Evolutionary conservation across 2,113 vertebrate genomes (phyloP).

Genomic region (Alces alces): DNA sequence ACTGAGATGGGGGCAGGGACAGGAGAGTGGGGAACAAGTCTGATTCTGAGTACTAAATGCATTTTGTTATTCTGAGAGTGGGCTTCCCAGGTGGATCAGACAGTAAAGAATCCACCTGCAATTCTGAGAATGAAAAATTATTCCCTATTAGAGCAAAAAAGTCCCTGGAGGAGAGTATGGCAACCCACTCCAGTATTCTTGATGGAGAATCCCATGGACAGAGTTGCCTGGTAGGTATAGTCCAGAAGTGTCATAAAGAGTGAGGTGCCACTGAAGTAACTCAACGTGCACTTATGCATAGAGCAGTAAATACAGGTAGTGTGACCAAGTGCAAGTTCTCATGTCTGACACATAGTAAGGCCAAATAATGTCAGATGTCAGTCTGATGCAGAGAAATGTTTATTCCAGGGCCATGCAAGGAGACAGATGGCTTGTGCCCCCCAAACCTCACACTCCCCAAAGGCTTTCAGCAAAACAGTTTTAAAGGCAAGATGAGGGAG

Average conservation of each 20-base stretch:
- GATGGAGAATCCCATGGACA: not conserved
- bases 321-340: not conserved
- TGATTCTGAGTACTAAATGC: not conserved
- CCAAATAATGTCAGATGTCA: not conserved
- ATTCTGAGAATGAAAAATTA: not conserved
- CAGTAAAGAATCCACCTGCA: not conserved
- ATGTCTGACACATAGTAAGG: not conserved
- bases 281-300: not conserved
- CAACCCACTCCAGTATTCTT: not conserved
- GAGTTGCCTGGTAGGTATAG: not conserved
- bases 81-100: not conserved
- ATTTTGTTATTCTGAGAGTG: not conserved
- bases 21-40: not conserved
- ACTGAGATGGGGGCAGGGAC: accelerated
- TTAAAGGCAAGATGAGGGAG: not conserved
- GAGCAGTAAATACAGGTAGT: not conserved
- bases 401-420: not conserved
- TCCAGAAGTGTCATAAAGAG: not conserved
- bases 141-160: not conserved
- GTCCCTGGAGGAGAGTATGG: not conserved
- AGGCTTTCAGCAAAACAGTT: not conserved
- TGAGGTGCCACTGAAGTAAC: not conserved
- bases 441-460: not conserved
- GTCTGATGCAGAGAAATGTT: not conserved
- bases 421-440: not conserved